Percentiles rank a stretch among this genome's conserved stretches.
These are phyloP conservation scores for Hydropsyche tenuis DNA, from an alignment of 1,140 invertebrate genomes.

Conservation along the genomic window DNA sequence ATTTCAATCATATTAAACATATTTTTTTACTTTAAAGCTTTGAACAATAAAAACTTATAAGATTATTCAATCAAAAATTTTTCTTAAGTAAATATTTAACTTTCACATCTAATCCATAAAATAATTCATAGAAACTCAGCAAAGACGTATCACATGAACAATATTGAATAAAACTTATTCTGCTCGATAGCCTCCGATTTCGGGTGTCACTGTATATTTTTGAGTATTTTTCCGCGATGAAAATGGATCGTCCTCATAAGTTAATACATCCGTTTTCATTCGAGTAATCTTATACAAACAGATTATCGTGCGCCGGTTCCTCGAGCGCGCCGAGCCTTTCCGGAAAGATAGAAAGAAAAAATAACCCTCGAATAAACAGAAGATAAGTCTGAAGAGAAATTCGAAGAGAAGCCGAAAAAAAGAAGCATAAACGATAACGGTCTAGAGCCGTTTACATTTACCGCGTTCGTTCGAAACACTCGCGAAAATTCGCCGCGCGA, in stretches of 20 bases:
- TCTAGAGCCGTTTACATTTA: not conserved
- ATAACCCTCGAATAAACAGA: conserved; percentile 48
- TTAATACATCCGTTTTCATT: conserved; percentile 43
- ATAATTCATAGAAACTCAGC: no score
- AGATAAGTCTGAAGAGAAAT: conserved; percentile 41
- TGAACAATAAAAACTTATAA: no score
- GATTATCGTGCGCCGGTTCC: conserved; percentile 44
- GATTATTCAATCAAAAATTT: no score
- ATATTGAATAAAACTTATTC: no score
- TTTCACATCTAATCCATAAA: no score
- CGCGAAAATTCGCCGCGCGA: no score
- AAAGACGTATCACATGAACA: no score
- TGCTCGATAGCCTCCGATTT: no score
- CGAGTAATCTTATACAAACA: conserved; percentile 46
- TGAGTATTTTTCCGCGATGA: conserved; percentile 6
- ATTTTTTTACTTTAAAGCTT: no score
- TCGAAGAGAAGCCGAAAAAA: conserved; percentile 4
- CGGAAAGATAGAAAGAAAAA: conserved; percentile 43
- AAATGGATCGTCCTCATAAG: conserved; percentile 36
- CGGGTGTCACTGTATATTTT: not conserved
- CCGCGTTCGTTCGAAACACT: no score
- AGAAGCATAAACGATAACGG: not conserved
- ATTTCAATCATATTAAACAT: no score
- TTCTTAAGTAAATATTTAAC: no score
- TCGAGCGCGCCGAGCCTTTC: conserved; percentile 22